A percentile compares a stretch with the other conserved stretches of the same genome.
These are phyloP conservation scores for Psococerastis gibbosa DNA, from an alignment of 2,888 invertebrate species.

Conservation along the genomic window DNA sequence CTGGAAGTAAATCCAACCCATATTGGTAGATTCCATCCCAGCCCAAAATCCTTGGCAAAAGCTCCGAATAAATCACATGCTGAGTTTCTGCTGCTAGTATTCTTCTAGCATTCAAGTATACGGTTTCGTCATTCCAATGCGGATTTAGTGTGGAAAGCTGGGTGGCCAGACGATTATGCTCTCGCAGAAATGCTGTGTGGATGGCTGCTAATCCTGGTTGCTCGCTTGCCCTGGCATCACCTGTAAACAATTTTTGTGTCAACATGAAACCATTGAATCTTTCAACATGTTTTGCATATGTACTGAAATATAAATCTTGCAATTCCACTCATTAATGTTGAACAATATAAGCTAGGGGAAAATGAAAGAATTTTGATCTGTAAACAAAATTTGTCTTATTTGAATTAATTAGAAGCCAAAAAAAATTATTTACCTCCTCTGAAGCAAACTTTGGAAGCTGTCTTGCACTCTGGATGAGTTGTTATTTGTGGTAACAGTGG, in stretches of 20 bases:
- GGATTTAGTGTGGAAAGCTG: conserved; percentile 24
- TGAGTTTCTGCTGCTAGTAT: conserved; percentile 23
- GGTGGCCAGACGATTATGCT: conserved; percentile 28
- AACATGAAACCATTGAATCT: conserved; percentile 4
- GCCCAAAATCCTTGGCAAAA: conserved; percentile 34
- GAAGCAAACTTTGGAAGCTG: conserved; percentile 26
- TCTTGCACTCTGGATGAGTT: conserved; percentile 27
- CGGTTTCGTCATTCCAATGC: conserved; percentile 26
- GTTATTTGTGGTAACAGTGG: conserved; percentile 26
- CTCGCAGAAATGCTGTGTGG: conserved; percentile 28
- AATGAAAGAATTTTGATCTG: neutral
- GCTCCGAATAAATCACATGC: conserved; percentile 25
- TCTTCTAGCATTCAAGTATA: conserved; percentile 24
- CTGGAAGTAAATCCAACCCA: conserved; percentile 27
- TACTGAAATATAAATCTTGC: too few species aligned
- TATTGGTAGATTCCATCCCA: conserved; percentile 27
- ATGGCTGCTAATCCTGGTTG: conserved; percentile 29
- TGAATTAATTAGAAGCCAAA: too few species aligned
- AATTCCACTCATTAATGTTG: too few species aligned
- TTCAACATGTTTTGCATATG: too few species aligned
- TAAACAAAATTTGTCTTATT: conserved; percentile 3
- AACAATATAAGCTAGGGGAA: too few species aligned
- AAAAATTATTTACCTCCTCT: conserved; percentile 22
- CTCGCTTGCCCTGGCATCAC: conserved; percentile 29
- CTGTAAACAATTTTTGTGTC: too few species aligned